These are phyloP conservation scores for Maniola jurtina DNA, from an alignment of 1,140 invertebrate species.

Conservation along the genomic window DNA sequence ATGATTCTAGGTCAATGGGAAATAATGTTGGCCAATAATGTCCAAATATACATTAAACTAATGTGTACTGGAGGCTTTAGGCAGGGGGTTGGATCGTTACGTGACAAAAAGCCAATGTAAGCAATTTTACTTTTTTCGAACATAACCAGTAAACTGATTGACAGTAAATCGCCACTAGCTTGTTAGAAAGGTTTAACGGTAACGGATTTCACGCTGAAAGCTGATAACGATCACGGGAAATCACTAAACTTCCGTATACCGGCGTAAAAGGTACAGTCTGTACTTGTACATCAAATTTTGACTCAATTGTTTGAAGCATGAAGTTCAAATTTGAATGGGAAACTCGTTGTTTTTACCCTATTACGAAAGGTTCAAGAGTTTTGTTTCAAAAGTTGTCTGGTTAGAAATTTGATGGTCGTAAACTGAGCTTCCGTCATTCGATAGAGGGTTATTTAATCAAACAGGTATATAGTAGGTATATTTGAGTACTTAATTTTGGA, in stretches of 20 bases:
- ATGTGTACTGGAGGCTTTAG: too few relatives aligned
- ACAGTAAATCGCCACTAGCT: not conserved
- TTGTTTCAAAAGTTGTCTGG: not conserved
- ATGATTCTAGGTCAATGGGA: too few relatives aligned
- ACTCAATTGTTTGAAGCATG: not conserved
- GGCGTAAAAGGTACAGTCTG: not conserved
- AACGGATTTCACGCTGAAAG: not conserved
- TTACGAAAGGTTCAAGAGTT: not conserved
- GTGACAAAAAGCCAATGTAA: too few relatives aligned
- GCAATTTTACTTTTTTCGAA: too few relatives aligned
- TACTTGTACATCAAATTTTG: not conserved
- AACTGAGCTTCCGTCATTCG: not conserved
- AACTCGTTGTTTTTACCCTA: too few relatives aligned
- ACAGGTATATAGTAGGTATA: not conserved
- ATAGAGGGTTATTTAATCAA: not conserved
- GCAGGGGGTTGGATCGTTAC: too few relatives aligned
- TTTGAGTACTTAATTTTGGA: too few relatives aligned
- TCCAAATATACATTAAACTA: too few relatives aligned
- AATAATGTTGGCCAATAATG: too few relatives aligned
- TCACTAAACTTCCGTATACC: not conserved
- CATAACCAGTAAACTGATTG: not conserved
- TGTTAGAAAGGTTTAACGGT: slow-evolving; percentile 1
- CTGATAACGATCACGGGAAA: not conserved
- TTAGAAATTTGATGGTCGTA: not conserved
- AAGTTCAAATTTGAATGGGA: not conserved